A percentile compares a stretch with the other conserved stretches of the same genome.
Conservation (phyloP, 1,140 invertebrate genomes). For the Nasonia giraulti region DNA sequence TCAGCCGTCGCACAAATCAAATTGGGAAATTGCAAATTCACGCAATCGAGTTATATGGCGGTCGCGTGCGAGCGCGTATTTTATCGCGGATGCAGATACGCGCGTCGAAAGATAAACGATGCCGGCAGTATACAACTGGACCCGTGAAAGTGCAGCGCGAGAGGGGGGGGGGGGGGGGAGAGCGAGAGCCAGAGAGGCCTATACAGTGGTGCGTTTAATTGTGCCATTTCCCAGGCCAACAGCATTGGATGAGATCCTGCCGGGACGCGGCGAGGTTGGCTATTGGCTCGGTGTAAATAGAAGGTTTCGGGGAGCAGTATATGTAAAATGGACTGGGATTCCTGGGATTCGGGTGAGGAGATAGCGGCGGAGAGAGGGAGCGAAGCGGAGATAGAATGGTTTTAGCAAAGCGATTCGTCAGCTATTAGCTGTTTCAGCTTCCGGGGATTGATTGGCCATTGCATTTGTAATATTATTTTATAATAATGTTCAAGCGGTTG, state of each 20-base stretch:
- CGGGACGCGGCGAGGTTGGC: not conserved
- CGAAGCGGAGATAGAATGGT: not conserved
- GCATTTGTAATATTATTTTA: not conserved
- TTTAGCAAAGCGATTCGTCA: not conserved
- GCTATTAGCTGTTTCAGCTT: constrained; percentile 1
- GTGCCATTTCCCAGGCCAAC: not conserved
- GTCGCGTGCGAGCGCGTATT: constrained; percentile 8
- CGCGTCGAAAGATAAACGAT: constrained; percentile 36
- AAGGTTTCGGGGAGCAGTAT: not conserved
- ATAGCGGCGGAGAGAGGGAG: not conserved
- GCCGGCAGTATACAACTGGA: not conserved
- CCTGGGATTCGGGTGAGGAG: not conserved
- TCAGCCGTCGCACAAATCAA: constrained; percentile 30
- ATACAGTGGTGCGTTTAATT: not conserved
- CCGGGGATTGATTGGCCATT: too few species aligned
- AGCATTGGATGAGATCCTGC: not conserved
- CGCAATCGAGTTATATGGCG: constrained; percentile 29
- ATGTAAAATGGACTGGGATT: constrained; percentile 7
- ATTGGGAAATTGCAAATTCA: constrained; percentile 44
- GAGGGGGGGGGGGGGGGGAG: not conserved
- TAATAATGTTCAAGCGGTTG: not conserved
- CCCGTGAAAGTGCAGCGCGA: not conserved
- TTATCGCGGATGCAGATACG: constrained; percentile 34
- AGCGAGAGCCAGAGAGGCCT: not conserved
- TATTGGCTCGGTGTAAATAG: constrained; percentile 26